Conservation (phyloP, 2,888 invertebrate genomes). For the Eustalomyia histrio region DNA sequence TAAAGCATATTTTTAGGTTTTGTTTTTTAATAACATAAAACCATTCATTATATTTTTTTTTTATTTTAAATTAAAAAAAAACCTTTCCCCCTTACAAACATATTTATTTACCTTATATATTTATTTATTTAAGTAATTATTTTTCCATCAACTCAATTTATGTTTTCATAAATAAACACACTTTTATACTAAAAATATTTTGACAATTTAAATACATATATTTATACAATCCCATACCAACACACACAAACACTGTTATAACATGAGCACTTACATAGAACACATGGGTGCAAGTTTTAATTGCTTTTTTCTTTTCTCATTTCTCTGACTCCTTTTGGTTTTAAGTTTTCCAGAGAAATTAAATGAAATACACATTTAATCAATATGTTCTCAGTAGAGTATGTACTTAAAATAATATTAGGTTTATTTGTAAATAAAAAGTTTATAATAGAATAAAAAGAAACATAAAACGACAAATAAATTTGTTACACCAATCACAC, state of each 20-base stretch:
- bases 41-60: too few species aligned
- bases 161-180: not conserved
- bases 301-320: constrained; percentile 28
- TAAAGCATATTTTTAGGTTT: too few species aligned
- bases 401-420: constrained; percentile 1
- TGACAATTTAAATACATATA: not conserved
- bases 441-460: not conserved
- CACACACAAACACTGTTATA: not conserved
- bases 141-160: not conserved
- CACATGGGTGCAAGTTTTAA: constrained; percentile 51
- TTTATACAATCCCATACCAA: not conserved
- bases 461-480: too few species aligned
- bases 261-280: not conserved
- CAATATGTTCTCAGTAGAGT: constrained; percentile 38
- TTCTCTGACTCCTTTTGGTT: not conserved
- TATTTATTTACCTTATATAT: not conserved
- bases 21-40: too few species aligned
- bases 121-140: constrained; percentile 7
- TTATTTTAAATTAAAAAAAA: too few species aligned
- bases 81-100: not conserved
- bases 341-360: constrained; percentile 2
- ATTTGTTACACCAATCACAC: too few species aligned
- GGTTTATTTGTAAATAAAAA: not conserved
- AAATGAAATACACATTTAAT: constrained; percentile 43
- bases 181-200: not conserved